Evolutionary conservation across 2,888 invertebrate species (phyloP).

Genomic region (Orthonychiurus folsomi): DNA sequence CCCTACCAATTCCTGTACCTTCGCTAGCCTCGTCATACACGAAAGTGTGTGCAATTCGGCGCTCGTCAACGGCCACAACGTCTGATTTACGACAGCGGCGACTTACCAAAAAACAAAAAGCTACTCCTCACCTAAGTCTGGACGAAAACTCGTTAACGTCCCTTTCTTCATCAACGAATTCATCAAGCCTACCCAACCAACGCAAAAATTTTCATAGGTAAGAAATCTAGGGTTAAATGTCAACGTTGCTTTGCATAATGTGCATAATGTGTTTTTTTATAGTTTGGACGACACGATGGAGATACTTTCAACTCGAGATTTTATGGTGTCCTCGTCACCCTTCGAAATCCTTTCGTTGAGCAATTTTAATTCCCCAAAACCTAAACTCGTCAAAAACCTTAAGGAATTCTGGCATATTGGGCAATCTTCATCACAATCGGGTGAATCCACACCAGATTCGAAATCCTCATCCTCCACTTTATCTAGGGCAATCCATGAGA

Average conservation of each 20-base stretch:
- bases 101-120: conserved; percentile 30
- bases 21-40: conserved; percentile 55
- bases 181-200: conserved; percentile 11
- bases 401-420: conserved; percentile 37
- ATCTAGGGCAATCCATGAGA: conserved; percentile 5
- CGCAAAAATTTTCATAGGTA: not conserved
- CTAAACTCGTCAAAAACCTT: conserved; percentile 37
- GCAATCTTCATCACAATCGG: conserved; percentile 17
- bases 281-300: conserved; percentile 39
- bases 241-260: too few relatives aligned
- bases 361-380: conserved; percentile 19
- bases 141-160: conserved; percentile 38
- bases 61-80: conserved; percentile 44
- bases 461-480: not conserved
- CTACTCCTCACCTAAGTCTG: conserved; percentile 31
- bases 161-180: conserved; percentile 27
- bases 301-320: conserved; percentile 31
- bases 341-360: conserved; percentile 36
- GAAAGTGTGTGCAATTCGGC: conserved; percentile 72
- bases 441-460: conserved; percentile 8
- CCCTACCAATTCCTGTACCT: conserved; percentile 38
- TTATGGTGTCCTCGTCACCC: conserved; percentile 30
- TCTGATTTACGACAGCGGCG: conserved; percentile 31
- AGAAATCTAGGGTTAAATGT: too few relatives aligned
- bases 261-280: conserved; percentile 10